Evolutionary conservation across 2,888 invertebrate genomes (phyloP), one percentile per base, ranked within the genome.

Genomic region (Platycheirus rosarum): DNA sequence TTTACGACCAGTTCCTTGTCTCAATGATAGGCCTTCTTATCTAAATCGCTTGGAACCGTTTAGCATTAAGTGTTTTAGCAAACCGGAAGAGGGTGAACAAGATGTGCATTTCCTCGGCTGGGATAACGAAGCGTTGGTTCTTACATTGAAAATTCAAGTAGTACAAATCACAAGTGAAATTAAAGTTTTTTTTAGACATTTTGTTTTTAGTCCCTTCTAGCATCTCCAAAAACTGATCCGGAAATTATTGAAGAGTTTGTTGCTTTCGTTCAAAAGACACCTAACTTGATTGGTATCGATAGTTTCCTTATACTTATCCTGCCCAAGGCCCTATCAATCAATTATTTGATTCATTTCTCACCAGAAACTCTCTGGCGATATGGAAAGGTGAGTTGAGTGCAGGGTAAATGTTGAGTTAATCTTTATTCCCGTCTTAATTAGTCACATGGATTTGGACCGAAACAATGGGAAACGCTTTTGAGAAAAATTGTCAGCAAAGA

Each of bases 361-460:
- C 94, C 94, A 0, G 92, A 92, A 85, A 93, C 92, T 86, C 87
- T 94, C 29, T 89, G 94, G 84, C 93, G 93, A 70, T 94, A 93
- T 88, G 93, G 93, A 51, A 94, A 94, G 92, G 94, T 94, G 87
- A 87, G 82, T 49, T 29, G 2, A 16, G 2, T 1, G 4, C 53
- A n/a, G n/a, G n/a, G n/a, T 37, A 37, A 35, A 0, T 55, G 37
- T 23, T 23, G 23, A 6, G 23, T 23, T 6, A 23, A 6, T 23
- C 6, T 23, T 23, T 4, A 23, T 23, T 23, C 6, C 6, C 23
- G 44, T 53, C 14, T 73, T n/a, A 48, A 66, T 18, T 32, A 90
- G 90, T 89, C 89, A 0, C 89, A 89, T 66, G 88, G 89, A 14
- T 89, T 89, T 65, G 88, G 87, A 0, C 88, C 89, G 0, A 89